Conservation (phyloP, 2,888 invertebrate genomes). For the Diplolepis rosae region DNA sequence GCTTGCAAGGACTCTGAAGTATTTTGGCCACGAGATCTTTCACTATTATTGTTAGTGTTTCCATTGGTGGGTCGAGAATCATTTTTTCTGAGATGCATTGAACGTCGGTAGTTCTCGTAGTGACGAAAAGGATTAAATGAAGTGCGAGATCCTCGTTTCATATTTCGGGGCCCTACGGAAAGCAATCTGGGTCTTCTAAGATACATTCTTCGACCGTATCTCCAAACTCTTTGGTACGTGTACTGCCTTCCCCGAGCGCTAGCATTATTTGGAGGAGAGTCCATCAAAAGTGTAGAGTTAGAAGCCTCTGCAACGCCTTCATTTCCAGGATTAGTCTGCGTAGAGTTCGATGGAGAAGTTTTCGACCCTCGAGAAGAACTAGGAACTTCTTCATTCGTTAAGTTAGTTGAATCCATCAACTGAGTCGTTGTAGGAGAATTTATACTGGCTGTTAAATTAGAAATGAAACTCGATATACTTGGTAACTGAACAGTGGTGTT, state of each 20-base stretch:
- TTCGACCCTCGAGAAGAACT: constrained; percentile 19
- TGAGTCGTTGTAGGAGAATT: constrained; percentile 25
- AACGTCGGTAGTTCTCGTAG: constrained; percentile 42
- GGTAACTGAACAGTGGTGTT: constrained; percentile 47
- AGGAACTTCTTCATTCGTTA: background rate
- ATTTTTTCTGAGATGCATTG: constrained; percentile 49
- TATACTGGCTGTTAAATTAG: constrained; percentile 45
- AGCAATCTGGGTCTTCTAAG: constrained; percentile 45
- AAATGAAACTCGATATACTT: constrained; percentile 52
- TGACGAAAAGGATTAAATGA: constrained; percentile 46
- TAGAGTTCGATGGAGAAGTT: constrained; percentile 28
- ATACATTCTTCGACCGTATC: constrained; percentile 51
- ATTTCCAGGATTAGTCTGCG: constrained; percentile 20
- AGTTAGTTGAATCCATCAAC: constrained; percentile 11
- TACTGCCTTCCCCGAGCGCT: constrained; percentile 44
- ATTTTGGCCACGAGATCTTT: constrained; percentile 38
- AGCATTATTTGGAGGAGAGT: constrained; percentile 34
- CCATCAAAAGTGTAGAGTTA: constrained; percentile 38
- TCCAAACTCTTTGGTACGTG: constrained; percentile 50
- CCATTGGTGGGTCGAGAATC: constrained; percentile 47
- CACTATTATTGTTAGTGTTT: constrained; percentile 48
- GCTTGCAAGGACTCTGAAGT: constrained; percentile 55
- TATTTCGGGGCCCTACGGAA: constrained; percentile 43
- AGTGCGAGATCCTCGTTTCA: constrained; percentile 43
- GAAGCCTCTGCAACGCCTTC: constrained; percentile 43